Evolutionary conservation across 2,888 invertebrate genomes (phyloP).

Genomic region (Protophormia terraenovae): DNA sequence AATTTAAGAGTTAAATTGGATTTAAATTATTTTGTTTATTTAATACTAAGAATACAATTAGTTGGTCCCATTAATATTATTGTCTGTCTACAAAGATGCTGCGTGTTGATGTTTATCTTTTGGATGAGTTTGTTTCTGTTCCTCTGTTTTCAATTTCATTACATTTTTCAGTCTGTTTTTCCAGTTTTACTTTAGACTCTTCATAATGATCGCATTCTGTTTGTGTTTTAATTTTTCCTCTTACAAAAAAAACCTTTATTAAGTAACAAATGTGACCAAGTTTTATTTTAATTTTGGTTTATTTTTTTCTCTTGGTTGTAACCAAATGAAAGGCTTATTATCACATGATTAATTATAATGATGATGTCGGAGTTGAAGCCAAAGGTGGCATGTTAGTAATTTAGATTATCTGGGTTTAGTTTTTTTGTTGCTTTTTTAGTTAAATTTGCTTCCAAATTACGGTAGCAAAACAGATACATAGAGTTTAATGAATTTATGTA

Average conservation of each 20-base stretch:
- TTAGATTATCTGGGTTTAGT: not conserved
- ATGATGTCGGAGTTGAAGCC: not conserved
- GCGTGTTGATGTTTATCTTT: not conserved
- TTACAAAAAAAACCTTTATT: slow-evolving; percentile 16
- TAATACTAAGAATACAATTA: too few species aligned
- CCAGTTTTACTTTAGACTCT: not conserved
- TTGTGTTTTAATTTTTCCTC: slow-evolving; percentile 9
- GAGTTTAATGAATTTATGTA: not conserved
- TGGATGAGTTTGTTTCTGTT: not conserved
- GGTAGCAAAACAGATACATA: too few species aligned
- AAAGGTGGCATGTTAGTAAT: not conserved
- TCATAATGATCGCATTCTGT: slow-evolving; percentile 12
- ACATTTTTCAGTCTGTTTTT: slow-evolving; percentile 1
- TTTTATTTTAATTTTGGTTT: not conserved
- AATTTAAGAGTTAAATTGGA: too few species aligned
- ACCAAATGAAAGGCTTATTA: slow-evolving; percentile 5
- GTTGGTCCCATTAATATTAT: slow-evolving; percentile 19
- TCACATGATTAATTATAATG: slow-evolving; percentile 24
- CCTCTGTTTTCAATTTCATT: slow-evolving; percentile 2
- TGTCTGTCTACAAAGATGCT: slow-evolving; percentile 2
- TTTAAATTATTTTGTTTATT: too few species aligned
- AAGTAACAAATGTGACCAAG: slow-evolving; percentile 30
- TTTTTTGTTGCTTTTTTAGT: not conserved
- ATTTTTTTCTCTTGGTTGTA: not conserved
- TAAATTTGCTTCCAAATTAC: not conserved